Conservation (phyloP, 2,113 vertebrate genomes). For the Corynorhinus townsendii region DNA sequence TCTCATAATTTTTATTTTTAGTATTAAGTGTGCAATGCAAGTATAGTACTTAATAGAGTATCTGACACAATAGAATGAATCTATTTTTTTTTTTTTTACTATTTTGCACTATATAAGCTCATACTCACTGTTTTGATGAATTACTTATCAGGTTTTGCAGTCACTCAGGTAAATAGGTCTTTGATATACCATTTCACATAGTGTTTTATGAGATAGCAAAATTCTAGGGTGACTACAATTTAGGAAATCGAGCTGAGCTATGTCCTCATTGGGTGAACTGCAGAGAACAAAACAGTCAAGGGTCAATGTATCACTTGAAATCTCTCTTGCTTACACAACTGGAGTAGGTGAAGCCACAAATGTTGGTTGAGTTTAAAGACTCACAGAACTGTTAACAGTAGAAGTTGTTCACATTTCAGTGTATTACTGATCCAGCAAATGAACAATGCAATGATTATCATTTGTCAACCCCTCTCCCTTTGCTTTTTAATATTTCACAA, state of each 20-base stretch:
- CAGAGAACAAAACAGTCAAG: background rate
- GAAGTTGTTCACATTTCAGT: background rate
- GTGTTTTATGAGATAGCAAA: background rate
- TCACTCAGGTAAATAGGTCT: background rate
- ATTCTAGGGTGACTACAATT: background rate
- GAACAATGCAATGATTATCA: background rate
- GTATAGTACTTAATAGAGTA: background rate
- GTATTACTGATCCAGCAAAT: background rate
- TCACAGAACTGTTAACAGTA: background rate
- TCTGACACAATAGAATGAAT: background rate
- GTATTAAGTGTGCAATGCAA: background rate
- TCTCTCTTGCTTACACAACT: background rate
- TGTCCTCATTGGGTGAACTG: background rate
- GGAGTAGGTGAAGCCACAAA: background rate
- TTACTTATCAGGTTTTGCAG: background rate
- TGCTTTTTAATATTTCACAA: background rate
- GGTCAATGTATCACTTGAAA: background rate
- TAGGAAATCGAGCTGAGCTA: background rate
- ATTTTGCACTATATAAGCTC: background rate
- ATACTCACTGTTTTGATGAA: background rate
- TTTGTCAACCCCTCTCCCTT: accelerated
- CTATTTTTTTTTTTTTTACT: background rate
- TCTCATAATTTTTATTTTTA: background rate
- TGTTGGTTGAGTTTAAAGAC: background rate
- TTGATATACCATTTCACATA: background rate